Percentiles rank a stretch among this genome's conserved stretches.
Evolutionary conservation across 2,113 vertebrate species (phyloP).

Genomic region (Epinephelus moara): DNA sequence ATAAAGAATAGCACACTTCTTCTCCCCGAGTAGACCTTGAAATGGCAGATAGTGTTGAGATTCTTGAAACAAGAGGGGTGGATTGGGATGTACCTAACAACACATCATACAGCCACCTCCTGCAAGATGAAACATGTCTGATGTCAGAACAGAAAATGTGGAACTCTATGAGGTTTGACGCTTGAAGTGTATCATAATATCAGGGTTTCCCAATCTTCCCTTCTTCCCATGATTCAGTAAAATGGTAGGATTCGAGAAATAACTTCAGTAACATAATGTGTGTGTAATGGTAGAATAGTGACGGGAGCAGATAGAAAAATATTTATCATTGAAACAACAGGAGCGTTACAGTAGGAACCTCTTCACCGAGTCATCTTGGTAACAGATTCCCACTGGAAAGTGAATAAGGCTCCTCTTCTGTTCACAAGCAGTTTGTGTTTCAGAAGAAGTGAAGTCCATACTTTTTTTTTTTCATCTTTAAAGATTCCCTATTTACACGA

Average conservation of each 20-base stretch:
- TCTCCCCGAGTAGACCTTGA: constrained; percentile 47
- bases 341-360: constrained; percentile 68
- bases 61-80: constrained; percentile 34
- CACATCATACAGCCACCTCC: constrained; percentile 29
- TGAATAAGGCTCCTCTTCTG: constrained; percentile 82
- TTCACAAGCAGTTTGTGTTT: constrained; percentile 76
- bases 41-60: constrained; percentile 59
- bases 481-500: constrained; percentile 85
- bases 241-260: constrained; percentile 59
- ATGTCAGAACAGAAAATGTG: constrained; percentile 51
- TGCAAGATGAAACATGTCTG: constrained; percentile 36
- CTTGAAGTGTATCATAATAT: constrained; percentile 45
- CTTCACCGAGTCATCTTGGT: constrained; percentile 53
- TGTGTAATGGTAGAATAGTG: constrained; percentile 61
- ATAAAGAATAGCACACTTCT: constrained; percentile 58
- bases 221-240: constrained; percentile 35
- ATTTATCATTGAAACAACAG: constrained; percentile 83
- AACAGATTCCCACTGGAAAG: constrained; percentile 69
- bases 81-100: constrained; percentile 30
- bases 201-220: constrained; percentile 40
- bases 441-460: constrained; percentile 82
- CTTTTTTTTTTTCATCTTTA: constrained; percentile 70
- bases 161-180: constrained; percentile 53
- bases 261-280: constrained; percentile 47
- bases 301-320: constrained; percentile 86